phyloP scores from a whole-genome alignment of 2,113 vertebrate species.

The Lampris megalopsis region DNA sequence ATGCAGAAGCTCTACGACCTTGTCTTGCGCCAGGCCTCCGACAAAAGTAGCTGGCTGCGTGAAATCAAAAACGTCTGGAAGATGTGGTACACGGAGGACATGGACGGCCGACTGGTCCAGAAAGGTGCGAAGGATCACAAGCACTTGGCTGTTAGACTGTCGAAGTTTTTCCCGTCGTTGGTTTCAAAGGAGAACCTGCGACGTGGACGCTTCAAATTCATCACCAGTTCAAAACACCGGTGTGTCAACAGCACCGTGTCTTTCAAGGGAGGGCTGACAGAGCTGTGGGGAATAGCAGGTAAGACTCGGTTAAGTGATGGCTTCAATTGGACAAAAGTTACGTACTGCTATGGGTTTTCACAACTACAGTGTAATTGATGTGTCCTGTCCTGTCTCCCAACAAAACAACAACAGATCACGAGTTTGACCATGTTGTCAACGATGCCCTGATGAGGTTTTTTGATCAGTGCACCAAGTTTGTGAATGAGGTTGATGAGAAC shows the following conservation, averaged over 20 bases:
- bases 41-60: slow-evolving; percentile 57
- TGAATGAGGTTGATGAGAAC: slow-evolving; percentile 85
- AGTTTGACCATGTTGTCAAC: slow-evolving; percentile 82
- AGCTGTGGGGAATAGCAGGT: slow-evolving; percentile 72
- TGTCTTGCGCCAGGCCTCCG: slow-evolving; percentile 56
- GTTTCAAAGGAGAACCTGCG: slow-evolving; percentile 79
- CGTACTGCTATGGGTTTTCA: no score
- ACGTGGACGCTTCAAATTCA: slow-evolving; percentile 80
- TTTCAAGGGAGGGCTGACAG: slow-evolving; percentile 83
- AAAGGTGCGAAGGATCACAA: slow-evolving; percentile 87
- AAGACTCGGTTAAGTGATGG: neutral
- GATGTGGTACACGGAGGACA: slow-evolving; percentile 90
- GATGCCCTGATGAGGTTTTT: slow-evolving; percentile 95
- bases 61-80: slow-evolving; percentile 80
- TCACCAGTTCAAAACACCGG: slow-evolving; percentile 93
- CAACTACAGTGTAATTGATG: neutral
- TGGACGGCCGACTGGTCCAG: slow-evolving; percentile 89
- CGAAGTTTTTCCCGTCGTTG: slow-evolving; percentile 87
- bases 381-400: slow-evolving; percentile 25
- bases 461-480: slow-evolving; percentile 87
- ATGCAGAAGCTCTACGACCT: slow-evolving; percentile 82
- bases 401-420: slow-evolving; percentile 70
- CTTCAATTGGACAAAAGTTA: no score
- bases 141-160: slow-evolving; percentile 86
- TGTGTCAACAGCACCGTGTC: slow-evolving; percentile 90